phyloP scores from a whole-genome alignment of 2,888 invertebrate species.

The Aporophyla lueneburgensis region DNA sequence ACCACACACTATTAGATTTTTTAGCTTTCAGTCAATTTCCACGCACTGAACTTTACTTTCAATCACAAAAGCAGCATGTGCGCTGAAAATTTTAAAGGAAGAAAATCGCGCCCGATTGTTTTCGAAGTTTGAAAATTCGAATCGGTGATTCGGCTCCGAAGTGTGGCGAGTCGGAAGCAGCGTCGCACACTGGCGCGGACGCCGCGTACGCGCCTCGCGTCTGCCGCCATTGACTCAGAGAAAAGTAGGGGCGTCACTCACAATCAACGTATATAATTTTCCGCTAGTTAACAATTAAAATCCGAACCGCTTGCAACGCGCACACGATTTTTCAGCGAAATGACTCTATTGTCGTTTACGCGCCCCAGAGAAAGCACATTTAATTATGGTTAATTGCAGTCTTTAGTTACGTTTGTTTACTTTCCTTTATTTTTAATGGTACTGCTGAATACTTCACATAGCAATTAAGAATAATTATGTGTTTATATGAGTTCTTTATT shows the following conservation, averaged over 20 bases:
- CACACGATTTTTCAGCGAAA: constrained; percentile 60
- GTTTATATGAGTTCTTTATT: constrained; percentile 32
- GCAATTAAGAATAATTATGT: constrained; percentile 58
- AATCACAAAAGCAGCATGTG: constrained; percentile 82
- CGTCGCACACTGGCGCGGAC: constrained; percentile 81
- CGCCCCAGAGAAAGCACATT: constrained; percentile 65
- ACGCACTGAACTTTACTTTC: constrained; percentile 80
- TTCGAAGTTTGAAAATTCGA: constrained; percentile 73
- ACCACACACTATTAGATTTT: constrained; percentile 66
- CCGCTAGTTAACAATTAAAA: constrained; percentile 83
- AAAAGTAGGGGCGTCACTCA: constrained; percentile 87
- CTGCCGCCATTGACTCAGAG: constrained; percentile 80
- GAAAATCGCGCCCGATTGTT: constrained; percentile 66
- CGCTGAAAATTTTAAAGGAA: constrained; percentile 62
- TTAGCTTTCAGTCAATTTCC: constrained; percentile 43
- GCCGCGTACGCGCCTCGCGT: constrained; percentile 70
- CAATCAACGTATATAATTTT: constrained; percentile 80
- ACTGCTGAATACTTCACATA: constrained; percentile 59
- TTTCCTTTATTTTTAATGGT: constrained; percentile 47
- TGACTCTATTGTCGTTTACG: constrained; percentile 63
- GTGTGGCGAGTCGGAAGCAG: constrained; percentile 85
- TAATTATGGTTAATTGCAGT: constrained; percentile 53
- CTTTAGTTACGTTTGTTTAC: constrained; percentile 58
- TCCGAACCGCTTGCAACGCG: constrained; percentile 63
- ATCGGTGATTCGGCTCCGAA: constrained; percentile 71